Evolutionary conservation across 2,888 invertebrate genomes (phyloP), one percentile per base, ranked within the genome.

Genomic region (Parnassius glacialis): DNA sequence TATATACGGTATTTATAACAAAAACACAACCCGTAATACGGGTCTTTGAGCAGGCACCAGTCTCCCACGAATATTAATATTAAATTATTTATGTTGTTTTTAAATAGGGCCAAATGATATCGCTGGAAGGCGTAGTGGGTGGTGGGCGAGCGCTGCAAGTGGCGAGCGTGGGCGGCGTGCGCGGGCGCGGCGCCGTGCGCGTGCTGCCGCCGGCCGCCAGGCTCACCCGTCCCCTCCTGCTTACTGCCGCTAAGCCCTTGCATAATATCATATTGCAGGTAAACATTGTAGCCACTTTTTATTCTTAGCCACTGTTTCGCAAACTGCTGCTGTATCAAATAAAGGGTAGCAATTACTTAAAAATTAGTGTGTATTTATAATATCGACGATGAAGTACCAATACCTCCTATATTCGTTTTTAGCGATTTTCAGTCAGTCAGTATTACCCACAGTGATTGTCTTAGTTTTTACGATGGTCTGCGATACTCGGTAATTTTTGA

Each of bases 251-350:
- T 42, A 90, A 90, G 64, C 89, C 89, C 34, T 74, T 88, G 50
- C 87, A 88, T 66, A 89, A 90, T 64, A 84, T 89, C 45, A 87
- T 89, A 69, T 65, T 90, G 52, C 90, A 90, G 86, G 90, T 85
- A 13, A 48, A 13, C 7, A 34, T 61, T 20, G 43, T 61, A 48
- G 51, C 11, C 10, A 12, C 20, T 42, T 52, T 42, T 52, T 45
- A 64, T 34, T 34, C 34, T 34, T 34, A 34, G 34, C 34, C 34
- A 34, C 34, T 34, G 7, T 34, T 7, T 34, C 34, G 5, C 34
- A 34, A 5, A 34, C 34, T 34, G 7, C 5, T 34, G 34, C 7
- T 34, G 7, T 34, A 34, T 34, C 5, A 7, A 34, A 34, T 34
- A 34, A 34, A 34, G 34, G 34, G 7, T 7, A 34, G 34, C 25